Conservation (phyloP, 2,888 invertebrate genomes). For the Callosobruchus maculatus region DNA sequence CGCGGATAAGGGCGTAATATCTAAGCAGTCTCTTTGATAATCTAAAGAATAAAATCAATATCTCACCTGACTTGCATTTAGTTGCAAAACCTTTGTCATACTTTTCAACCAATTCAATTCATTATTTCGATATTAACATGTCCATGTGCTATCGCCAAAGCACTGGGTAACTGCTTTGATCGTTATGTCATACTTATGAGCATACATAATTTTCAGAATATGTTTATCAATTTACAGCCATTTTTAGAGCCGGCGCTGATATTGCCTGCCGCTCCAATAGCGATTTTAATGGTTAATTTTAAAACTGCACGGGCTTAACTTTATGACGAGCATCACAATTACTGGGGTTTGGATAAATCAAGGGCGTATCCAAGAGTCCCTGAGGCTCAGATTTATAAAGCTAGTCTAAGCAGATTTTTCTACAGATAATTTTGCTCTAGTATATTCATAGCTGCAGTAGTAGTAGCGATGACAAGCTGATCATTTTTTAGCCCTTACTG, state of each 20-base stretch:
- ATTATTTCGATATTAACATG: neutral
- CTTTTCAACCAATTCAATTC: no score
- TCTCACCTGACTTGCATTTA: no score
- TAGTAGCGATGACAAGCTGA: no score
- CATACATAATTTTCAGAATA: neutral
- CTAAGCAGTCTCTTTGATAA: no score
- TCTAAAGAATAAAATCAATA: no score
- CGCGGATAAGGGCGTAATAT: no score
- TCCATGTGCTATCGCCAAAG: neutral
- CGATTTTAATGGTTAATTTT: neutral
- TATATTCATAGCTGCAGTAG: no score
- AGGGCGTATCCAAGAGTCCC: neutral
- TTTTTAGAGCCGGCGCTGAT: neutral
- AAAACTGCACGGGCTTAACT: neutral
- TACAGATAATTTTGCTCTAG: no score
- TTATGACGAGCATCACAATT: neutral
- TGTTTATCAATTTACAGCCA: neutral
- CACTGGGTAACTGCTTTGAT: neutral
- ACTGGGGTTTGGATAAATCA: neutral
- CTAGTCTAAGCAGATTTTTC: neutral
- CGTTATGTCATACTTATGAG: neutral
- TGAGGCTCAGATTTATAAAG: neutral
- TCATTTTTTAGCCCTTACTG: no score
- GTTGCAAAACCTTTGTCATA: no score
- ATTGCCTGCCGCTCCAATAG: neutral